phyloP scores from a whole-genome alignment of 1,140 invertebrate genomes.

The Zaprionus davidi region DNA sequence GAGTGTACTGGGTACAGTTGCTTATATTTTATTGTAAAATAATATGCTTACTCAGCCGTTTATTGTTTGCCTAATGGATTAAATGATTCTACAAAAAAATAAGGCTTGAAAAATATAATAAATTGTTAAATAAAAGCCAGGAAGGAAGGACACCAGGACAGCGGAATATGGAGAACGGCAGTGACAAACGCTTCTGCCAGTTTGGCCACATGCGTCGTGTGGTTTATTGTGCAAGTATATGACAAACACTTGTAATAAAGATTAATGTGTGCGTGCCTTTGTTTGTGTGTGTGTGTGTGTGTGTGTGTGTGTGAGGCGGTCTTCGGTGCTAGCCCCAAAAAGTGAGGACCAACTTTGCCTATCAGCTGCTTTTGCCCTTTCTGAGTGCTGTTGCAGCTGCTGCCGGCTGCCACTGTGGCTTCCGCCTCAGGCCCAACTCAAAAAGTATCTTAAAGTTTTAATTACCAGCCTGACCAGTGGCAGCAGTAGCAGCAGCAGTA shows the following conservation, averaged over 20 bases:
- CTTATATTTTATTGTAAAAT: slow-evolving; percentile 75
- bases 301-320: slow-evolving; percentile 4
- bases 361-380: slow-evolving; percentile 46
- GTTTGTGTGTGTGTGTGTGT: background rate
- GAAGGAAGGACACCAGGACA: slow-evolving; percentile 6
- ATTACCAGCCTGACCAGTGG: slow-evolving; percentile 73
- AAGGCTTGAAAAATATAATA: slow-evolving; percentile 69
- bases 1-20: slow-evolving; percentile 19
- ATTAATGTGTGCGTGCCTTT: slow-evolving; percentile 61
- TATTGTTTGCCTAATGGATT: slow-evolving; percentile 83
- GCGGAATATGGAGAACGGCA: slow-evolving; percentile 42
- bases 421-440: slow-evolving; percentile 50
- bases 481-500: slow-evolving; percentile 29
- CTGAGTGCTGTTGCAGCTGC: slow-evolving; percentile 51
- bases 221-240: slow-evolving; percentile 48
- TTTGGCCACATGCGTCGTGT: slow-evolving; percentile 52
- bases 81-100: slow-evolving; percentile 78
- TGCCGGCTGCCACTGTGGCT: slow-evolving; percentile 23
- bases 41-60: slow-evolving; percentile 82
- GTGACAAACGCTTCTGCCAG: slow-evolving; percentile 70
- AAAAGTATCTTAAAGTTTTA: slow-evolving; percentile 81
- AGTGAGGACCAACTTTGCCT: slow-evolving; percentile 59
- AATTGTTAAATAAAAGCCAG: slow-evolving; percentile 77
- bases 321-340: slow-evolving; percentile 14
- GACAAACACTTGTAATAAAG: slow-evolving; percentile 82